These are phyloP conservation scores for Herminia tarsipennalis DNA, from an alignment of 2,888 invertebrate genomes.

Conservation along the genomic window DNA sequence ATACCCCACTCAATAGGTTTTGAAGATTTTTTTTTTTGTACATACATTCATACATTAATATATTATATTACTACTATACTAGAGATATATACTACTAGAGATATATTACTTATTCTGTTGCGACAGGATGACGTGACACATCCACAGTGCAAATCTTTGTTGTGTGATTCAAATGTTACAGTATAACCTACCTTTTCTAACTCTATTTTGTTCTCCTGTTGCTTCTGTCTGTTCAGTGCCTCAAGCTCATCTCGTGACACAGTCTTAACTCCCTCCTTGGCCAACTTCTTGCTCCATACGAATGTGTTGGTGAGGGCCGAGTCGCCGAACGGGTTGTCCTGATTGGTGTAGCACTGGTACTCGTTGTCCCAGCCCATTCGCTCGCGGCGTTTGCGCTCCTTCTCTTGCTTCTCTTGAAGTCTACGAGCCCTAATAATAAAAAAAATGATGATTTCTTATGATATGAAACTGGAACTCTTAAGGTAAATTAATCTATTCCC, in stretches of 20 bases:
- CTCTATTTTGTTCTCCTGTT: constrained; percentile 96
- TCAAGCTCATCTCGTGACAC: constrained; percentile 93
- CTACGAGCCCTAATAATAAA: constrained; percentile 85
- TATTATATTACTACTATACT: no score
- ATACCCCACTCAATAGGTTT: no score
- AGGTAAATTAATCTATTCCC: no score
- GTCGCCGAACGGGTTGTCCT: constrained; percentile 99
- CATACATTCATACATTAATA: no score
- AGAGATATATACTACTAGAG: no score
- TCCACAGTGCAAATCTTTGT: no score
- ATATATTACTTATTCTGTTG: no score
- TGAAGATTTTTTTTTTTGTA: no score
- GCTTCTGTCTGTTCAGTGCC: constrained; percentile 92
- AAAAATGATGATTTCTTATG: neutral
- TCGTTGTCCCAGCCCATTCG: constrained; percentile 99
- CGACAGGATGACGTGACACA: no score
- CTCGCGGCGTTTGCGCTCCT: constrained; percentile 94
- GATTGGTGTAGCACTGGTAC: constrained; percentile 98
- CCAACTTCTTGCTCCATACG: constrained; percentile 98
- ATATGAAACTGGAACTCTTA: no score
- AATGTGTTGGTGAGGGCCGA: constrained; percentile 97
- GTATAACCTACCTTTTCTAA: constrained; percentile 92
- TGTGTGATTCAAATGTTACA: no score
- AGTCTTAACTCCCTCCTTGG: constrained; percentile 95
- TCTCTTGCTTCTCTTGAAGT: constrained; percentile 95